Conservation (phyloP, 2,113 vertebrate genomes). For the Tragelaphus strepsiceros region DNA sequence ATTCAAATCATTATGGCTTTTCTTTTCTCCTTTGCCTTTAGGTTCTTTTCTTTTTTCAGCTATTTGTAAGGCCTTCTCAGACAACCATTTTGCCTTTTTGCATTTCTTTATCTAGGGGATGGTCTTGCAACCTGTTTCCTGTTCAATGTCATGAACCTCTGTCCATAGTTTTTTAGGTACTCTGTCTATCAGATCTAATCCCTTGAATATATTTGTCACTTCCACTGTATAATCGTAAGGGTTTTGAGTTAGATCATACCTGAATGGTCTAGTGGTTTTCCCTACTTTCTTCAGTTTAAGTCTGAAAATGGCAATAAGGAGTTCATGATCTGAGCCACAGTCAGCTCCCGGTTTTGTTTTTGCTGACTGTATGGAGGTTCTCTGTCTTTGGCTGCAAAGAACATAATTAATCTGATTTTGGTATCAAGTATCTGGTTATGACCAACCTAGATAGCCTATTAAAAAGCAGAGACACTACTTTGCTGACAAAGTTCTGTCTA, state of each 20-base stretch:
- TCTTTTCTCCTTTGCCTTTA: not conserved
- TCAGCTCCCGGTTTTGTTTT: not conserved
- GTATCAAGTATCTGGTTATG: not conserved
- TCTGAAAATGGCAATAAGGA: not conserved
- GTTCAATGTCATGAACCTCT: not conserved
- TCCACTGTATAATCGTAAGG: not conserved
- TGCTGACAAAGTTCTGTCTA: rapidly evolving
- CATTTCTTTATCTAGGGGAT: not conserved
- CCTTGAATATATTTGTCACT: not conserved
- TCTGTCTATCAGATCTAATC: not conserved
- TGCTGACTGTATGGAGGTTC: not conserved
- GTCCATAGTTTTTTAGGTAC: not conserved
- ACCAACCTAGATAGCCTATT: no score
- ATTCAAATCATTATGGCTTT: not conserved
- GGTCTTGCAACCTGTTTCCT: not conserved
- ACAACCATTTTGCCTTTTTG: not conserved
- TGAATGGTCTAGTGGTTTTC: not conserved
- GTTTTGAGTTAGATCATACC: not conserved
- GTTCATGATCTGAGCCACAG: not conserved
- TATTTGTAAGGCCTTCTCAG: not conserved
- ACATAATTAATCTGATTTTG: not conserved
- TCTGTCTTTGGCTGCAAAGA: not conserved
- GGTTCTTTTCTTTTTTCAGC: not conserved
- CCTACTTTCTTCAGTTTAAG: not conserved
- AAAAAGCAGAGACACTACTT: not conserved